Percentiles rank a stretch among this genome's conserved stretches.
Conservation (phyloP, 2,888 invertebrate species). For the Heteromyza rotundicornis region DNA sequence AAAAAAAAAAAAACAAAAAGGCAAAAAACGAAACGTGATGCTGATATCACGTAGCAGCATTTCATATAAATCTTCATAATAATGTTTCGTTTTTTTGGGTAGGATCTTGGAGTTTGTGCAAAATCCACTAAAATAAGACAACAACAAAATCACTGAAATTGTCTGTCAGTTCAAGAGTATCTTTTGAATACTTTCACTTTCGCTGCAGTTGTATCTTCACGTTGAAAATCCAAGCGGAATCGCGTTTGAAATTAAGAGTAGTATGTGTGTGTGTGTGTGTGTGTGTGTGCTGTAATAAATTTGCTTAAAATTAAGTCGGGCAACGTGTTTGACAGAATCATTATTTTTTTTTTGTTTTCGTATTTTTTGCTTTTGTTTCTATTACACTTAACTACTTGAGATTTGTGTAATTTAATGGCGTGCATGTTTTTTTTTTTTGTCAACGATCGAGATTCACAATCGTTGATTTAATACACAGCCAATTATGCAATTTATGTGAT, state of each 20-base stretch:
- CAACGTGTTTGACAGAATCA: background rate
- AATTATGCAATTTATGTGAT: too few species aligned
- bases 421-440: too few species aligned
- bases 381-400: too few species aligned
- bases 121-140: too few species aligned
- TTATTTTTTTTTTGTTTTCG: too few species aligned
- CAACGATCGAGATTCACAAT: too few species aligned
- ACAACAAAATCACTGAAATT: too few species aligned
- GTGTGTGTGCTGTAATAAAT: background rate
- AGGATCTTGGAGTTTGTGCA: background rate
- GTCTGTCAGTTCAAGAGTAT: slow-evolving; percentile 5
- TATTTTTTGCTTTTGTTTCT: too few species aligned
- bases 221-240: too few species aligned
- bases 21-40: slow-evolving; percentile 6
- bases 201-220: background rate
- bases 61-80: slow-evolving; percentile 11
- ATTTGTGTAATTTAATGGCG: too few species aligned
- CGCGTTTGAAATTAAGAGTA: too few species aligned
- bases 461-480: too few species aligned
- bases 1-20: background rate
- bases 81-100: background rate
- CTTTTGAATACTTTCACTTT: slow-evolving; percentile 33
- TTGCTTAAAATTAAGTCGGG: background rate
- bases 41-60: slow-evolving; percentile 8
- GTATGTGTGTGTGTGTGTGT: background rate